A percentile compares a stretch with the other conserved stretches of the same genome.
Conservation (phyloP, 2,797 vertebrate genomes). For the Gymnoscopelus microlampas region DNA sequence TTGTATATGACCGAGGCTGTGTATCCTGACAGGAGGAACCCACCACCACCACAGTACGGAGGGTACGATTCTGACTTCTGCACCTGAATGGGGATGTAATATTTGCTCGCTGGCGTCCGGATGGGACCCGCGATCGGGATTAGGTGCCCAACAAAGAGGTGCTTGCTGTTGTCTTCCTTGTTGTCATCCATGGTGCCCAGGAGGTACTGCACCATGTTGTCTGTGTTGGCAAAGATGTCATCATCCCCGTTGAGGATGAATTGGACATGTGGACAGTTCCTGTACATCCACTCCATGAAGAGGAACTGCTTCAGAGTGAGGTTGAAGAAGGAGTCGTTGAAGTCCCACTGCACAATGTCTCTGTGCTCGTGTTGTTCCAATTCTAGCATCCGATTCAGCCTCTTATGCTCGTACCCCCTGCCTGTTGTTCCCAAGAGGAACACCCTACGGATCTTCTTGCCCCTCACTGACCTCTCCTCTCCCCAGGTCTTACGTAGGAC, state of each 20-base stretch:
- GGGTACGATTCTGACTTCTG: slow-evolving; percentile 72
- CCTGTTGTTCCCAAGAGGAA: slow-evolving; percentile 79
- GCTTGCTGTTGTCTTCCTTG: slow-evolving; percentile 49
- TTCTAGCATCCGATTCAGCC: slow-evolving; percentile 76
- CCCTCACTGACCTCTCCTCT: slow-evolving; percentile 67
- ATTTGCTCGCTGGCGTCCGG: slow-evolving; percentile 80
- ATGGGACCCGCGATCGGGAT: slow-evolving; percentile 75
- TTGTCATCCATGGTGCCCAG: slow-evolving; percentile 32
- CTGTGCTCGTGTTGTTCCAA: slow-evolving; percentile 75
- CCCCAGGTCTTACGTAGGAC: slow-evolving; percentile 89
- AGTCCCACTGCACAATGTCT: slow-evolving; percentile 89
- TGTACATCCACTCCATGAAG: slow-evolving; percentile 85
- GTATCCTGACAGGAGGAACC: slow-evolving; percentile 83
- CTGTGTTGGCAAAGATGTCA: slow-evolving; percentile 85
- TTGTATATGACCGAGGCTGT: slow-evolving; percentile 76
- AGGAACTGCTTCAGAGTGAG: slow-evolving; percentile 89
- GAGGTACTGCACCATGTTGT: slow-evolving; percentile 82
- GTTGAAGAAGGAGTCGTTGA: slow-evolving; percentile 88
- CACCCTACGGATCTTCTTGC: slow-evolving; percentile 72
- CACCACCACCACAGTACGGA: slow-evolving; percentile 82
- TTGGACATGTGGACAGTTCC: slow-evolving; percentile 68
- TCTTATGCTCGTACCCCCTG: slow-evolving; percentile 43
- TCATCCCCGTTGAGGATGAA: slow-evolving; percentile 88
- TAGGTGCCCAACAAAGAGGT: slow-evolving; percentile 83
- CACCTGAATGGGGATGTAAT: slow-evolving; percentile 83